Conservation (phyloP, 1,140 invertebrate species). For the Drosophila lacertosa region DNA sequence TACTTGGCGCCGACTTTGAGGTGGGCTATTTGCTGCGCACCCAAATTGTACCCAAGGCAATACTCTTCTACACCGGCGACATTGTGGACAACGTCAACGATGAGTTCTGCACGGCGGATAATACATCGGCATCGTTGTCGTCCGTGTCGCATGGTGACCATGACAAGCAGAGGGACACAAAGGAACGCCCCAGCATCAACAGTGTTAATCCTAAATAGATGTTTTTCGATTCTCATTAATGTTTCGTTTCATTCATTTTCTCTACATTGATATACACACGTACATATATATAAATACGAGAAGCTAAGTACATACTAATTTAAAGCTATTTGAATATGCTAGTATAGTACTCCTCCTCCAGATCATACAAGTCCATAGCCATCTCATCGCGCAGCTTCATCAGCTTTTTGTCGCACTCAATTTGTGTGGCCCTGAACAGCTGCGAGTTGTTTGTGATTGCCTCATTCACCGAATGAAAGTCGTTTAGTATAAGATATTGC, state of each 20-base stretch:
- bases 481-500: constrained; percentile 97
- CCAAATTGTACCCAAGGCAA: constrained; percentile 94
- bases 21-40: constrained; percentile 98
- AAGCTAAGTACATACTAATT: not conserved
- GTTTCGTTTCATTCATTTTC: constrained; percentile 1
- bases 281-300: constrained; percentile 10
- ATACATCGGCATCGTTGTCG: constrained; percentile 40
- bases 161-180: constrained; percentile 2
- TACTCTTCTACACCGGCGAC: constrained; percentile 96
- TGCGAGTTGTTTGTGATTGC: constrained; percentile 96
- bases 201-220: constrained; percentile 24
- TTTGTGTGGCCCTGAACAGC: constrained; percentile 94
- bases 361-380: constrained; percentile 96
- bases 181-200: not conserved
- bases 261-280: not conserved
- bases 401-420: constrained; percentile 96
- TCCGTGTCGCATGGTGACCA: constrained; percentile 32
- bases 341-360: constrained; percentile 99
- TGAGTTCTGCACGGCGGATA: constrained; percentile 22
- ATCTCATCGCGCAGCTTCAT: constrained; percentile 97
- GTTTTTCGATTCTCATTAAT: constrained; percentile 9
- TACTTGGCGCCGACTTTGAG: constrained; percentile 93
- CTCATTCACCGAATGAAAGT: constrained; percentile 98
- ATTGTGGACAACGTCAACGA: constrained; percentile 85
- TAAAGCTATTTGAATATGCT: constrained; percentile 92